Conservation (phyloP, 2,888 invertebrate species). For the Xanthia icteritia region DNA sequence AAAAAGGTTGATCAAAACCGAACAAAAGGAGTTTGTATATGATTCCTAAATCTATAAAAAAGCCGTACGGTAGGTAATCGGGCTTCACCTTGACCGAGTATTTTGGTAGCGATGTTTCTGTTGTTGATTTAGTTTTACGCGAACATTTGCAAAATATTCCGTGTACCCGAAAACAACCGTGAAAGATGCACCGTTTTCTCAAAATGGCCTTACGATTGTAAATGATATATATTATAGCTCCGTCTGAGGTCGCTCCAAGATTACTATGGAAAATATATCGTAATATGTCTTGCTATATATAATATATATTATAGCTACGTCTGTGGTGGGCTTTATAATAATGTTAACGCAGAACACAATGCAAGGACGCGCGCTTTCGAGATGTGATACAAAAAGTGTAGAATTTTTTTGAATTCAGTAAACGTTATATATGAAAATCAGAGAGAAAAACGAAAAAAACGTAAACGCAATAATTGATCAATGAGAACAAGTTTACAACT, state of each 20-base stretch:
- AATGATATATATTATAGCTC: too few species aligned
- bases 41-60: slow-evolving; percentile 41
- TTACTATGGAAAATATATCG: too few species aligned
- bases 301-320: too few species aligned
- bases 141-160: slow-evolving; percentile 10
- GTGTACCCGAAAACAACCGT: background rate
- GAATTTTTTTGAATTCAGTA: slow-evolving; percentile 6
- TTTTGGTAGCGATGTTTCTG: slow-evolving; percentile 35
- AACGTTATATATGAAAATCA: background rate
- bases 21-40: slow-evolving; percentile 23
- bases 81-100: slow-evolving; percentile 56
- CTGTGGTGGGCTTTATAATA: too few species aligned
- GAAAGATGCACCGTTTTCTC: background rate
- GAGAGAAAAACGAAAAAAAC: background rate
- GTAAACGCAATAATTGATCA: slow-evolving; percentile 12
- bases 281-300: too few species aligned
- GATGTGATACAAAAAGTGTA: background rate
- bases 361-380: background rate
- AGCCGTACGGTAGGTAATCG: slow-evolving; percentile 29
- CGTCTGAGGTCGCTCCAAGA: too few species aligned
- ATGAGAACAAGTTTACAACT: slow-evolving; percentile 32
- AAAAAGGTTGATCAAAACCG: background rate
- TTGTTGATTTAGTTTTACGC: slow-evolving; percentile 42
- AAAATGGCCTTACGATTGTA: background rate
- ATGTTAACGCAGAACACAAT: background rate